Evolutionary conservation across 2,888 invertebrate species (phyloP).

Genomic region (Apomyelois bistriatella): DNA sequence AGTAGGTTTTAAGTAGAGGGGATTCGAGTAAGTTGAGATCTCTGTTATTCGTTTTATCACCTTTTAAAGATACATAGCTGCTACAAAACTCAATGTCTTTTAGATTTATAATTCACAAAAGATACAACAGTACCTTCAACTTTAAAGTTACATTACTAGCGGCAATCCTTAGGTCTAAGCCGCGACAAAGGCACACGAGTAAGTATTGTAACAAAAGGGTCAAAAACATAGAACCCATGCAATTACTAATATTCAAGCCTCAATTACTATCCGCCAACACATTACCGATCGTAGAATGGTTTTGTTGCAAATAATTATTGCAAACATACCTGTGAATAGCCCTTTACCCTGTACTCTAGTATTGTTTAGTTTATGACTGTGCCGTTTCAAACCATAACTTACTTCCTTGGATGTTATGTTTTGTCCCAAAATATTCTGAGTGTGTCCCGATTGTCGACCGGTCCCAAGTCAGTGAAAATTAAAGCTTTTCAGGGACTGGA

Average conservation of each 20-base stretch:
- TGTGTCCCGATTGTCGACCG: not conserved
- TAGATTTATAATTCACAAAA: too few relatives aligned
- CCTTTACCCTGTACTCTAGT: slow-evolving; percentile 1
- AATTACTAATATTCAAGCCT: slow-evolving; percentile 3
- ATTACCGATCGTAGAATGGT: not conserved
- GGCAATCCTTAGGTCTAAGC: not conserved
- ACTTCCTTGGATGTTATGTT: not conserved
- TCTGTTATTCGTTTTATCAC: too few relatives aligned
- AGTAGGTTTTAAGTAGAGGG: too few relatives aligned
- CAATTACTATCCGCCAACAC: not conserved
- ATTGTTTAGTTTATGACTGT: not conserved
- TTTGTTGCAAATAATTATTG: not conserved
- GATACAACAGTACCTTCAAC: too few relatives aligned
- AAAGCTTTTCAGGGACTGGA: too few relatives aligned
- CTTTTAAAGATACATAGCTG: too few relatives aligned
- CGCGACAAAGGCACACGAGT: too few relatives aligned
- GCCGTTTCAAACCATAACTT: not conserved
- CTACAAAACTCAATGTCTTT: too few relatives aligned
- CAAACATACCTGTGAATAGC: not conserved
- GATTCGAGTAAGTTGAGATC: too few relatives aligned
- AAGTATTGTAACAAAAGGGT: not conserved
- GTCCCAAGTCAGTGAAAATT: too few relatives aligned
- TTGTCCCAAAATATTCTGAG: not conserved
- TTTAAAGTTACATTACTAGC: too few relatives aligned
- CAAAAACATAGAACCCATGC: not conserved